A percentile compares a stretch with the other conserved stretches of the same genome.
phyloP scores from a whole-genome alignment of 2,113 vertebrate species.

The Salvelinus fontinalis region DNA sequence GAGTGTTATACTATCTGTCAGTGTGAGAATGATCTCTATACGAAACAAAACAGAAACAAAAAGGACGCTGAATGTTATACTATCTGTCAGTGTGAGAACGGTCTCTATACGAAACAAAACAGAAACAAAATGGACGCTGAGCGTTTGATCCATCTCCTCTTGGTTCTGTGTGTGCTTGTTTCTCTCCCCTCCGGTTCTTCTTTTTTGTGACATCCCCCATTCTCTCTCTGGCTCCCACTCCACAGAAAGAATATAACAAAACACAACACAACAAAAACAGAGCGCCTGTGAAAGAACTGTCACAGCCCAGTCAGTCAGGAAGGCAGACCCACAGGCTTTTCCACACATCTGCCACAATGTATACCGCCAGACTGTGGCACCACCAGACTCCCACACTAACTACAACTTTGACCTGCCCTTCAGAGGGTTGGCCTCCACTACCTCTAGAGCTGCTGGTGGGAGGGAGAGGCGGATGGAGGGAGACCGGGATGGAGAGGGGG shows the following conservation, averaged over 20 bases:
- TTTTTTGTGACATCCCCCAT: background rate
- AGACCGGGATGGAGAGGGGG: background rate
- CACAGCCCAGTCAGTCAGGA: background rate
- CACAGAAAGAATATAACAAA: background rate
- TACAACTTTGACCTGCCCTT: slow-evolving; percentile 65
- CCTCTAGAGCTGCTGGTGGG: slow-evolving; percentile 35
- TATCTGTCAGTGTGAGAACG: background rate
- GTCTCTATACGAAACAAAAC: background rate
- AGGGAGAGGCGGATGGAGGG: slow-evolving; percentile 2
- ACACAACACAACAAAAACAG: background rate
- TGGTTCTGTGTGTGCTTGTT: background rate
- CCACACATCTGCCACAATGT: slow-evolving; percentile 50
- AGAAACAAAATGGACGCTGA: background rate
- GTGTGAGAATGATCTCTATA: too few species aligned
- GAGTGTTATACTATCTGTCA: too few species aligned
- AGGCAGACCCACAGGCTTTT: slow-evolving; percentile 50
- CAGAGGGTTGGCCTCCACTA: slow-evolving; percentile 43
- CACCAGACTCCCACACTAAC: slow-evolving; percentile 8
- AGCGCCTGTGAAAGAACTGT: background rate
- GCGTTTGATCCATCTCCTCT: background rate
- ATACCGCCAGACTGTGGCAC: slow-evolving; percentile 32
- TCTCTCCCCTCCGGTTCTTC: background rate
- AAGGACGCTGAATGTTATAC: background rate
- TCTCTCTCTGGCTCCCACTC: background rate
- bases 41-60: too few species aligned